phyloP scores from a whole-genome alignment of 2,113 vertebrate genomes.

The Neoarius graeffei region DNA sequence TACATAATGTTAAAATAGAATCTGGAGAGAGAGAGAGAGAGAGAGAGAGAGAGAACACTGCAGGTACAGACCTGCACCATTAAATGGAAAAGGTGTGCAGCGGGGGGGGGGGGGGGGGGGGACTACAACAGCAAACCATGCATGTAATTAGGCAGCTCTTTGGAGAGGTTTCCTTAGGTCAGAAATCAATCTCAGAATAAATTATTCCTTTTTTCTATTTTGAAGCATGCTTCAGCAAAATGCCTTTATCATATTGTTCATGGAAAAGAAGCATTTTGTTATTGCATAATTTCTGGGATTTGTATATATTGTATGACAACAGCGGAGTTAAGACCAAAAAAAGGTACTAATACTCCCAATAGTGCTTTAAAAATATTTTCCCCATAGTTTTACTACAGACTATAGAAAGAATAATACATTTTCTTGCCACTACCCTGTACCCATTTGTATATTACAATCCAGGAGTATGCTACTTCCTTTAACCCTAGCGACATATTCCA shows the following conservation, averaged over 20 bases:
- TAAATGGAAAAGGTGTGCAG: background rate
- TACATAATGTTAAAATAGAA: background rate
- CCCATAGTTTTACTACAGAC: background rate
- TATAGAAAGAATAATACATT: background rate
- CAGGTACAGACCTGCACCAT: background rate
- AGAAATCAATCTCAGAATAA: background rate
- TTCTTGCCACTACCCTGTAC: background rate
- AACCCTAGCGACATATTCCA: background rate
- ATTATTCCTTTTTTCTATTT: background rate
- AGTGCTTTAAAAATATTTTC: background rate
- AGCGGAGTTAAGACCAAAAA: too few species aligned
- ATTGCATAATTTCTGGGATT: background rate
- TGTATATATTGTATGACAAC: background rate
- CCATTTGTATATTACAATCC: background rate
- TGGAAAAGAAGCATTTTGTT: background rate
- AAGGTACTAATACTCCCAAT: background rate
- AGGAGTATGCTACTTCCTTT: background rate
- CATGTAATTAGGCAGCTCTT: background rate
- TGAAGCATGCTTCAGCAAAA: background rate
- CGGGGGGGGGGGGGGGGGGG: too few species aligned
- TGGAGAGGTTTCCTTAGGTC: background rate
- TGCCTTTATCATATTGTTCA: background rate
- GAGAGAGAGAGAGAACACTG: background rate
- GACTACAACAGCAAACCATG: background rate
- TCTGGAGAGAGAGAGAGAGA: background rate